Conservation (phyloP, 2,888 invertebrate species). For the Xestia sexstrigata region DNA sequence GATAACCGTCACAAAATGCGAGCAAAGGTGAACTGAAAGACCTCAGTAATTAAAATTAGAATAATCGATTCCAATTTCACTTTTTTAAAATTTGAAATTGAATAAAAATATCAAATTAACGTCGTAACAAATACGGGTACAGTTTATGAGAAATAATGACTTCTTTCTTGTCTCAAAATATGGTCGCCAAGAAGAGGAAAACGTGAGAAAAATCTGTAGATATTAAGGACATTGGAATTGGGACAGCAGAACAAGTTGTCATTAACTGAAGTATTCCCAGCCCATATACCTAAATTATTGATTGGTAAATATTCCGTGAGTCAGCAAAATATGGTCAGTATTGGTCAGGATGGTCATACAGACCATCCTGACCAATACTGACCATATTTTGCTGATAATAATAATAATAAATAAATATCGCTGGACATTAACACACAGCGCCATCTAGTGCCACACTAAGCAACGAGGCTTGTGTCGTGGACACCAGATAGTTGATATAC, state of each 20-base stretch:
- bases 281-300: neutral
- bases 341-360: too few relatives aligned
- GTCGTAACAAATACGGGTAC: neutral
- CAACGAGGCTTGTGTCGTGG: too few relatives aligned
- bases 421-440: too few relatives aligned
- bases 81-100: too few relatives aligned
- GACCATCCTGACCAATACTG: too few relatives aligned
- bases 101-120: too few relatives aligned
- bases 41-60: neutral
- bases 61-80: neutral
- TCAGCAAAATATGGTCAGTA: too few relatives aligned
- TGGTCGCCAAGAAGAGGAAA: neutral
- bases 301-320: neutral
- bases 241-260: neutral
- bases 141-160: neutral
- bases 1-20: neutral
- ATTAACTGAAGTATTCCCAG: neutral
- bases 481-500: too few relatives aligned
- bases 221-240: neutral
- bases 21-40: neutral
- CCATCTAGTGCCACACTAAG: too few relatives aligned
- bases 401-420: too few relatives aligned
- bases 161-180: neutral
- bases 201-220: neutral
- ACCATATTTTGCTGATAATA: too few relatives aligned